These are phyloP conservation scores for Oligia strigilis DNA, from an alignment of 2,888 invertebrate genomes.

Conservation along the genomic window DNA sequence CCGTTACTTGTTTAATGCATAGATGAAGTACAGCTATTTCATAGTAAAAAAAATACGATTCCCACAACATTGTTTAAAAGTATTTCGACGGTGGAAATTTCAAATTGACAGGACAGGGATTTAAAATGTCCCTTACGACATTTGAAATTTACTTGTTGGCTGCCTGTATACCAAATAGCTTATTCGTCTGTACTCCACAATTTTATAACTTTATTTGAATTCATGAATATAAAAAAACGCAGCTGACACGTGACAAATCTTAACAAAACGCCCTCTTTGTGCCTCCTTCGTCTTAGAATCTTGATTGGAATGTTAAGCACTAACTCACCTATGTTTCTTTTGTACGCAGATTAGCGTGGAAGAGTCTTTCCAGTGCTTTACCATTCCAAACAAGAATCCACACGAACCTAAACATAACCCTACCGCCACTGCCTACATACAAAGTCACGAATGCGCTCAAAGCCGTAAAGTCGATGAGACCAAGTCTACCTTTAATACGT, in stretches of 20 bases:
- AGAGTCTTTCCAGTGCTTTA: slow-evolving; percentile 49
- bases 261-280: slow-evolving; percentile 15
- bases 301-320: slow-evolving; percentile 59
- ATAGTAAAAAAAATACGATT: no score
- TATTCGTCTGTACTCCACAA: no score
- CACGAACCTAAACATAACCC: slow-evolving; percentile 33
- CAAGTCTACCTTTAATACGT: slow-evolving; percentile 17
- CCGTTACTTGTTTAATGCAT: no score
- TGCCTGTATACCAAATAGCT: no score
- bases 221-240: neutral
- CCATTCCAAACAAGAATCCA: slow-evolving; percentile 59
- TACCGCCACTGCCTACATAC: slow-evolving; percentile 25
- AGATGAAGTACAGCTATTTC: no score
- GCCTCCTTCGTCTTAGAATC: slow-evolving; percentile 18
- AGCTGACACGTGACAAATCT: neutral
- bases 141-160: no score
- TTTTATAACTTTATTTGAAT: no score
- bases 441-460: slow-evolving; percentile 47
- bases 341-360: slow-evolving; percentile 58
- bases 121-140: no score
- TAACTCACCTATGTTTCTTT: slow-evolving; percentile 54
- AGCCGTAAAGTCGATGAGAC: slow-evolving; percentile 36
- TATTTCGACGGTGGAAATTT: no score
- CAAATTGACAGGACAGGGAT: no score
- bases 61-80: no score